phyloP scores from a whole-genome alignment of 1,140 invertebrate species.

The Homalodisca vitripennis region DNA sequence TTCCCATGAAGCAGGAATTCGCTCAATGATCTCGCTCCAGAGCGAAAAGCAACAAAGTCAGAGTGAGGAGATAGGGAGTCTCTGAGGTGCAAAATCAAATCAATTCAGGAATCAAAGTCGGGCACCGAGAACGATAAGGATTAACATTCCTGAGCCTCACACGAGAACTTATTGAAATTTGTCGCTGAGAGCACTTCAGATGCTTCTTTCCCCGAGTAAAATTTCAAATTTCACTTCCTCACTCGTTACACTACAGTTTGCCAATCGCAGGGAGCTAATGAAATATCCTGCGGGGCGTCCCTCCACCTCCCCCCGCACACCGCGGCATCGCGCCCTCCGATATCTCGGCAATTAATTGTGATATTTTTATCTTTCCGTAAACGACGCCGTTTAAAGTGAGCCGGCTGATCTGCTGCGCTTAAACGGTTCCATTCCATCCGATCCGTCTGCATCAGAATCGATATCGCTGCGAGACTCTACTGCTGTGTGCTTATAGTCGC shows the following conservation, averaged over 20 bases:
- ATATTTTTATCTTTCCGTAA: slow-evolving; percentile 18
- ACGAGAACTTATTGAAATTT: neutral
- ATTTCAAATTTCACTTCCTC: neutral
- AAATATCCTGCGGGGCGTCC: neutral
- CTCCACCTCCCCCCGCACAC: neutral
- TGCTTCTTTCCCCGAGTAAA: neutral
- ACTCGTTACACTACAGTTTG: no score
- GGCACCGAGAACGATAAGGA: neutral
- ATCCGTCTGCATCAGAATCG: neutral
- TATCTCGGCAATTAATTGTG: slow-evolving; percentile 18
- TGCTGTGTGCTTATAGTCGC: neutral
- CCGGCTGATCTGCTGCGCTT: neutral
- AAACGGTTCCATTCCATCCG: neutral
- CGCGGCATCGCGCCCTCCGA: neutral
- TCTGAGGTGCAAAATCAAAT: slow-evolving; percentile 21
- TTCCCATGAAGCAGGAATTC: no score
- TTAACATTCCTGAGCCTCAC: slow-evolving; percentile 12
- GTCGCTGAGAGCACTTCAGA: neutral
- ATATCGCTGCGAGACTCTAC: neutral
- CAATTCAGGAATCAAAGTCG: slow-evolving; percentile 20
- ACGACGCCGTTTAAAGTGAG: neutral
- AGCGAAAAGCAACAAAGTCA: no score
- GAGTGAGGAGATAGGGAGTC: slow-evolving; percentile 1
- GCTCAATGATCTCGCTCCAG: no score
- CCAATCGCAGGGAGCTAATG: neutral